phyloP scores from a whole-genome alignment of 2,888 invertebrate species.

The Cheilosia soror region DNA sequence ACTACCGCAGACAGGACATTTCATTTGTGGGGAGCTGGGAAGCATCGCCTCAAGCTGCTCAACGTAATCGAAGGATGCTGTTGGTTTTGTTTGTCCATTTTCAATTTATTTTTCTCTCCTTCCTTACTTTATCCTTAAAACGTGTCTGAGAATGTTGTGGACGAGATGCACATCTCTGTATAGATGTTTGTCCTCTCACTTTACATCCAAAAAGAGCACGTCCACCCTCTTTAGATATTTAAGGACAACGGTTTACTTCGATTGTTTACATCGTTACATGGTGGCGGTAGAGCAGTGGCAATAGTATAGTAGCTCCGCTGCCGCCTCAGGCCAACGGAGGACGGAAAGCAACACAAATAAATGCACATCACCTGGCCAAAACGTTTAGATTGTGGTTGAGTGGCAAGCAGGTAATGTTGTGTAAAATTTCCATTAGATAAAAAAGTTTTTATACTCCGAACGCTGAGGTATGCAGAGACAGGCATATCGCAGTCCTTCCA shows the following conservation, averaged over 20 bases:
- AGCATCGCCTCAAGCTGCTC: slow-evolving; percentile 25
- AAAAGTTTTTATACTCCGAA: slow-evolving; percentile 35
- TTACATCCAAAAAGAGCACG: slow-evolving; percentile 4
- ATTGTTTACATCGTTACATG: slow-evolving; percentile 34
- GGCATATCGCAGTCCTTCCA: background rate
- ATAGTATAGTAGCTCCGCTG: too few species aligned
- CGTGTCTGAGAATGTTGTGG: slow-evolving; percentile 30
- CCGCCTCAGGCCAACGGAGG: background rate
- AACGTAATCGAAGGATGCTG: slow-evolving; percentile 11
- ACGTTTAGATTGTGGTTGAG: slow-evolving; percentile 7
- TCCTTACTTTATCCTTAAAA: slow-evolving; percentile 15
- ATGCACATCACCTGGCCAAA: slow-evolving; percentile 56
- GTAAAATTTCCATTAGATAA: slow-evolving; percentile 58
- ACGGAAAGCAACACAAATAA: background rate
- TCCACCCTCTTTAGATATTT: slow-evolving; percentile 22
- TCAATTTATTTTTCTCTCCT: slow-evolving; percentile 29
- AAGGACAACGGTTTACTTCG: slow-evolving; percentile 37
- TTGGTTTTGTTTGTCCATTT: slow-evolving; percentile 23
- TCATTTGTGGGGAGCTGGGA: slow-evolving; percentile 2
- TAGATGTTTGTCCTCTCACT: background rate
- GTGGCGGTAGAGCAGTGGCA: background rate
- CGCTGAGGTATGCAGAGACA: slow-evolving; percentile 3
- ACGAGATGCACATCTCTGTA: slow-evolving; percentile 27
- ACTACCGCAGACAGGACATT: slow-evolving; percentile 28
- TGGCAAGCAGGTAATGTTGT: slow-evolving; percentile 31